Evolutionary conservation across 2,797 vertebrate species (phyloP).

Genomic region (Calcarius lapponicus): DNA sequence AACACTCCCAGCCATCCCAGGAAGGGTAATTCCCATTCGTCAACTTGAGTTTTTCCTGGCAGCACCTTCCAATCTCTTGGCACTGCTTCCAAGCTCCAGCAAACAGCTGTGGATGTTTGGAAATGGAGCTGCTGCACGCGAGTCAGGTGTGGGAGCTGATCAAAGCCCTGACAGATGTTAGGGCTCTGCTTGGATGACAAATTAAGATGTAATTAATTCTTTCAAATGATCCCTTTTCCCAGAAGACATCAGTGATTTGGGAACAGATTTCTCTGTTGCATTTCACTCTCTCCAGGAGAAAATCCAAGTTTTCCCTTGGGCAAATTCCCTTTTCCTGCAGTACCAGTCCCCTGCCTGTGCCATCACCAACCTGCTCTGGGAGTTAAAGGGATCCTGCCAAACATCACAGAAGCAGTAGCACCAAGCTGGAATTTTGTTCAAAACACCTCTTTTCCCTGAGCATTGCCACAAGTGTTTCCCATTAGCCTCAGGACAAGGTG

Average conservation of each 20-base stretch:
- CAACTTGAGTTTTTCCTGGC: constrained; percentile 65
- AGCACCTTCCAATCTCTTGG: constrained; percentile 47
- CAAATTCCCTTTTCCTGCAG: background rate
- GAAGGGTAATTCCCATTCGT: constrained; percentile 63
- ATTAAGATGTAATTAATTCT: background rate
- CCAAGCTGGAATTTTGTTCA: background rate
- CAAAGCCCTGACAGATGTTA: background rate
- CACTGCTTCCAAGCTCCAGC: background rate
- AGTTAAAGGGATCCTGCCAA: background rate
- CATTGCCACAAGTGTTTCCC: background rate
- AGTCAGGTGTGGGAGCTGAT: constrained; percentile 37
- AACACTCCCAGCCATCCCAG: constrained; percentile 39
- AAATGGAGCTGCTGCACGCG: background rate
- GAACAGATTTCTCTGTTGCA: background rate
- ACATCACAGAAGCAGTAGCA: background rate
- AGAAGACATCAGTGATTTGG: background rate
- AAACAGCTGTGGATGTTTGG: background rate
- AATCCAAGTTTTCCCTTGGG: background rate
- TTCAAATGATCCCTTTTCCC: background rate
- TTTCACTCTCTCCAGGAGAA: background rate
- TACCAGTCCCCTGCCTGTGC: background rate
- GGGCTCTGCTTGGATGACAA: background rate
- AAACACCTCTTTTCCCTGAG: background rate
- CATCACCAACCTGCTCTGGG: background rate
- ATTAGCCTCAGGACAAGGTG: background rate